phyloP scores from a whole-genome alignment of 2,113 vertebrate species.

The Okapia johnstoni region DNA sequence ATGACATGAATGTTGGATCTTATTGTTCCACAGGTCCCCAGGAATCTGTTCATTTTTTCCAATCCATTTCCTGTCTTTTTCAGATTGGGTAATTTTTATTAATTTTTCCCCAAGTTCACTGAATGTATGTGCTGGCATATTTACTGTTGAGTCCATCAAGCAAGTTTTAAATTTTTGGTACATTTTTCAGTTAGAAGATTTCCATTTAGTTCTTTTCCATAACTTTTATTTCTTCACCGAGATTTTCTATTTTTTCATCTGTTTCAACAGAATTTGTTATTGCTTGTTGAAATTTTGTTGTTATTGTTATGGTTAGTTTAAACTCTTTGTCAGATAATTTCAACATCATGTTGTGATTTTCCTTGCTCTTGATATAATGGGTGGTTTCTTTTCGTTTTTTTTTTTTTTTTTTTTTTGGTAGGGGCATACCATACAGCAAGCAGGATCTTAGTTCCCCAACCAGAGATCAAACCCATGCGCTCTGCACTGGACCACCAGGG shows the following conservation, averaged over 20 bases:
- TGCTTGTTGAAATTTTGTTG: not conserved
- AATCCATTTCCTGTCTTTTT: not conserved
- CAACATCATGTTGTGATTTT: conserved; percentile 9
- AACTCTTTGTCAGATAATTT: not conserved
- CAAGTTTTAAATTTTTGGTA: not conserved
- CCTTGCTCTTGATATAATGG: not conserved
- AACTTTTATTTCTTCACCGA: not conserved
- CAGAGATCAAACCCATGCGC: not conserved
- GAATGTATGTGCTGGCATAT: conserved; percentile 14
- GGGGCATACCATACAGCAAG: not conserved
- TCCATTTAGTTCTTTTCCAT: conserved; percentile 12
- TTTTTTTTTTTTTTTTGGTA: not conserved
- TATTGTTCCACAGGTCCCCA: not conserved
- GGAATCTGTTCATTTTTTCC: not conserved
- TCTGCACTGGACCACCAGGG: not conserved
- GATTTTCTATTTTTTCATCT: conserved; percentile 26
- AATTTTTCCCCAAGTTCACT: not conserved
- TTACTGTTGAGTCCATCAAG: not conserved
- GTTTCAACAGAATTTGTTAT: not conserved
- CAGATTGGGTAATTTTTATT: conserved; percentile 12
- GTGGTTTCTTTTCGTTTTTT: not conserved
- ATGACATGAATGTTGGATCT: not conserved
- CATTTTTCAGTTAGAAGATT: conserved; percentile 18
- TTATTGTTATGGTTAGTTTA: not conserved
- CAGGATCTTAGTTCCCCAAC: not conserved